phyloP scores from a whole-genome alignment of 2,113 vertebrate genomes.

The Mobula birostris region DNA sequence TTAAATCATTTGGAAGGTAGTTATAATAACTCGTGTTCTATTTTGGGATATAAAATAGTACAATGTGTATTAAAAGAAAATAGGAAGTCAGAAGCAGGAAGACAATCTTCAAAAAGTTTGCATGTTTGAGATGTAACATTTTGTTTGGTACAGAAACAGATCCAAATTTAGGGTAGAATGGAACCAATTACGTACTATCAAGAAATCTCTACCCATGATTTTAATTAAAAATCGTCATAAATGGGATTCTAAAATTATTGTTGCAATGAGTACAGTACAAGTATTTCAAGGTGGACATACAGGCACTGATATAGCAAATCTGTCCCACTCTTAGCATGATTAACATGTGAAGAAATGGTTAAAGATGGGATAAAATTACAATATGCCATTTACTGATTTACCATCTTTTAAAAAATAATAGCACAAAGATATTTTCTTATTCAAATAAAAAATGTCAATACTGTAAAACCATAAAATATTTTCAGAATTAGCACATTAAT shows the following conservation, averaged over 20 bases:
- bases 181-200: not conserved
- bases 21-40: not conserved
- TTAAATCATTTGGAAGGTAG: not conserved
- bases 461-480: not conserved
- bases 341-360: not conserved
- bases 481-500: conserved; percentile 17
- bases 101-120: not conserved
- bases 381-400: not conserved
- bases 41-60: not conserved
- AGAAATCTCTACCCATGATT: not conserved
- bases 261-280: not conserved
- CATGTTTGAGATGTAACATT: not conserved
- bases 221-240: not conserved
- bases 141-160: not conserved
- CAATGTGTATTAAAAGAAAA: not conserved
- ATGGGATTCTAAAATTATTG: not conserved
- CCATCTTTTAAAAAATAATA: not conserved
- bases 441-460: not conserved
- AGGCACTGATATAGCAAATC: not conserved
- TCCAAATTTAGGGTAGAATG: not conserved
- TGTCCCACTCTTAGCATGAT: not conserved
- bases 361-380: not conserved
- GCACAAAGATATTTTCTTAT: not conserved
- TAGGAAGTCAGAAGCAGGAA: not conserved
- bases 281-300: not conserved